Evolutionary conservation across 2,888 invertebrate species (phyloP).

Genomic region (Pachymerium ferrugineum): DNA sequence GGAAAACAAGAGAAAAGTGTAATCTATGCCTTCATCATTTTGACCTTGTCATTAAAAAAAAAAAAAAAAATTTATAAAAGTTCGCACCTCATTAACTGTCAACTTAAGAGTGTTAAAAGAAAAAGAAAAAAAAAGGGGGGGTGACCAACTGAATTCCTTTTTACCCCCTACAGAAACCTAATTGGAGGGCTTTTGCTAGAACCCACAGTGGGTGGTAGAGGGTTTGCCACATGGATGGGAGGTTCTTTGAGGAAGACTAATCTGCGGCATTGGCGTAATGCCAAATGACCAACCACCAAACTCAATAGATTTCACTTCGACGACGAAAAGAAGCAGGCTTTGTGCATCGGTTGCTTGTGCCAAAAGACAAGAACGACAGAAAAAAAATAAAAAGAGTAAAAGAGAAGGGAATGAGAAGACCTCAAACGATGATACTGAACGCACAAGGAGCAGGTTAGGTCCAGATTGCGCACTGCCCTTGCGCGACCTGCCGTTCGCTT

Average conservation of each 20-base stretch:
- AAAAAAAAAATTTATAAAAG: too few species aligned
- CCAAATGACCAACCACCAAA: conserved; percentile 21
- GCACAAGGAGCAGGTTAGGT: conserved; percentile 8
- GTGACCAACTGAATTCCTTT: not conserved
- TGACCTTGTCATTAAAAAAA: too few species aligned
- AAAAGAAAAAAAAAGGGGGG: not conserved
- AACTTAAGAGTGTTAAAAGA: too few species aligned
- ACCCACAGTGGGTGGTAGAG: not conserved
- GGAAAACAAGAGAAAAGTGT: not conserved
- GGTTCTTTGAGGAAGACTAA: conserved; percentile 2
- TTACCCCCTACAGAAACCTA: not conserved
- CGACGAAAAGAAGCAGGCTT: not conserved
- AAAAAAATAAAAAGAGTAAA: not conserved
- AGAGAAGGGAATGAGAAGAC: not conserved
- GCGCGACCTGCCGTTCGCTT: conserved; percentile 8
- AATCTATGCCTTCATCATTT: not conserved
- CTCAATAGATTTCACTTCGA: conserved; percentile 18
- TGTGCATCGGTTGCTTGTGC: conserved; percentile 21
- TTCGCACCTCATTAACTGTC: too few species aligned
- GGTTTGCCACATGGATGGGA: not conserved
- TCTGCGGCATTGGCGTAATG: not conserved
- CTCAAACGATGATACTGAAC: not conserved
- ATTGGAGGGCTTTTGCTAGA: not conserved
- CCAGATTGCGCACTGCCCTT: not conserved
- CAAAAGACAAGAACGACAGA: not conserved